Evolutionary conservation across 2,113 vertebrate species (phyloP).

Genomic region (Siniperca chuatsi): DNA sequence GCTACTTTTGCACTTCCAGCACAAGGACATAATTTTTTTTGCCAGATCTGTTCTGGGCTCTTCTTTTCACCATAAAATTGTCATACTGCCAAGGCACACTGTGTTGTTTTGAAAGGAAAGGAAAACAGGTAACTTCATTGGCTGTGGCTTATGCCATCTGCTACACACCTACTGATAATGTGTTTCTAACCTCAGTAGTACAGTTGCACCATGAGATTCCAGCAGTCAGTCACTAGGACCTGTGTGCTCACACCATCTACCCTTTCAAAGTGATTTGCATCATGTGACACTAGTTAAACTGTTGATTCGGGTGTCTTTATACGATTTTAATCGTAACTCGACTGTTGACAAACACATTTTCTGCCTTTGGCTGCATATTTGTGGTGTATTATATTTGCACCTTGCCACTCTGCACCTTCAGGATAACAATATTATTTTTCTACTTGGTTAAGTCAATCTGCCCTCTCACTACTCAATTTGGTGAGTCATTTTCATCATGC

Average conservation of each 20-base stretch:
- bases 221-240: background rate
- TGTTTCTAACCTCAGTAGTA: background rate
- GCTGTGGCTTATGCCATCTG: conserved; percentile 12
- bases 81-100: conserved; percentile 12
- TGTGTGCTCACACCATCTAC: background rate
- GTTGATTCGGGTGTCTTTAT: background rate
- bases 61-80: conserved; percentile 13
- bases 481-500: conserved; percentile 14
- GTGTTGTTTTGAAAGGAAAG: conserved; percentile 16
- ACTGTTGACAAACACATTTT: background rate
- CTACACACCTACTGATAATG: conserved; percentile 3
- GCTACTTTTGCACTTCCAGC: conserved; percentile 1
- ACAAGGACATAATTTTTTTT: background rate
- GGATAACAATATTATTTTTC: conserved; percentile 7
- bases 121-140: conserved; percentile 33
- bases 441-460: background rate
- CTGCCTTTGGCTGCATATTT: background rate
- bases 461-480: background rate
- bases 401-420: background rate
- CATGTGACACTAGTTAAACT: background rate
- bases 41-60: conserved; percentile 26
- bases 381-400: background rate
- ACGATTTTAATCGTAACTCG: background rate
- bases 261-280: background rate
- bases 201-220: background rate